A percentile compares a stretch with the other conserved stretches of the same genome.
Conservation (phyloP, 2,113 vertebrate genomes). For the Ginglymostoma cirratum region DNA sequence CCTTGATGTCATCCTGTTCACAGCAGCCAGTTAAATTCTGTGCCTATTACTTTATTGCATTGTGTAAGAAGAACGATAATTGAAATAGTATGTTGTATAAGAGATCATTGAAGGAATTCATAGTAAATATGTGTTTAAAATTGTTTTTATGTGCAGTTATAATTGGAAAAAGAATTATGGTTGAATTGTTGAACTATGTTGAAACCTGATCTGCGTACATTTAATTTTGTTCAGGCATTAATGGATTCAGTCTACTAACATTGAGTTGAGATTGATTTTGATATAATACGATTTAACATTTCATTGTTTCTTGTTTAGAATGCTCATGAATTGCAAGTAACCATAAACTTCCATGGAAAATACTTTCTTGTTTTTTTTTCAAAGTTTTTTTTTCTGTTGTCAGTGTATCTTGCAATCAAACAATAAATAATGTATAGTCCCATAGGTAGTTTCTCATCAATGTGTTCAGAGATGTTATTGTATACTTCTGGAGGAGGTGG, state of each 20-base stretch:
- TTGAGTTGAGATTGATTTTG: neutral
- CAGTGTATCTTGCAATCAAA: neutral
- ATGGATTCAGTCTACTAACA: neutral
- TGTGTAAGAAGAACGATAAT: neutral
- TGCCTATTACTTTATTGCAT: neutral
- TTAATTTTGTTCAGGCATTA: neutral
- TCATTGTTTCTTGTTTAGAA: neutral
- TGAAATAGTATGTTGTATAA: neutral
- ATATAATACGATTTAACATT: neutral
- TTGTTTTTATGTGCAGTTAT: neutral
- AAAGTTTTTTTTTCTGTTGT: neutral
- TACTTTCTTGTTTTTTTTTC: neutral
- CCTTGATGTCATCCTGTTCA: neutral
- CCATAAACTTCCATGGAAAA: neutral
- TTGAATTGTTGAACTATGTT: neutral
- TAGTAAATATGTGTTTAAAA: neutral
- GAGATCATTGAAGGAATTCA: neutral
- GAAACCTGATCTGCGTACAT: neutral
- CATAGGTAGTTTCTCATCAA: no score
- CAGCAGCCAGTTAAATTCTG: neutral
- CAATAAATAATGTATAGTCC: neutral
- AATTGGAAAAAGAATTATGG: neutral
- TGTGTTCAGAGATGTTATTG: no score
- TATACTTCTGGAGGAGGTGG: no score
- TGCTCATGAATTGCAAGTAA: neutral